Percentiles rank a stretch among this genome's conserved stretches.
Conservation (phyloP, 2,797 vertebrate species). For the Gastrophryne carolinensis region DNA sequence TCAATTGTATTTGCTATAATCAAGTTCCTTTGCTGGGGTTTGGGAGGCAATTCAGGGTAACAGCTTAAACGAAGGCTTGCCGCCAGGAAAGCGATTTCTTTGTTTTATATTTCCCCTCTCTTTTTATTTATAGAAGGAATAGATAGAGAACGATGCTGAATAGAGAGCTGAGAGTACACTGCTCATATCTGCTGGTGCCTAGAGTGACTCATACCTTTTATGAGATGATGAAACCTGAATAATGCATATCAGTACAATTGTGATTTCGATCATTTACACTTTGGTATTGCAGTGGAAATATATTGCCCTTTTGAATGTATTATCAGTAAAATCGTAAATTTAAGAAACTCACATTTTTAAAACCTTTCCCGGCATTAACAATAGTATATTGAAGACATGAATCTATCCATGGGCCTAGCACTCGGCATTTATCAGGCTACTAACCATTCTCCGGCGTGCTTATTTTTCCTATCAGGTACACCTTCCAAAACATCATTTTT, state of each 20-base stretch:
- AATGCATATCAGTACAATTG: slow-evolving; percentile 14
- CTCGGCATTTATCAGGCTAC: slow-evolving; percentile 48
- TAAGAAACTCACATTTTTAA: slow-evolving; percentile 42
- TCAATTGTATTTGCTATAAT: too few relatives aligned
- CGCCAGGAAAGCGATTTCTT: too few relatives aligned
- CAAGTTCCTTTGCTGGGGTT: too few relatives aligned
- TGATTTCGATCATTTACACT: slow-evolving; percentile 32
- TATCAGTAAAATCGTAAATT: slow-evolving; percentile 44
- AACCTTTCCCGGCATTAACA: slow-evolving; percentile 41
- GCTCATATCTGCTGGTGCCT: not conserved
- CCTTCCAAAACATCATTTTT: slow-evolving; percentile 50
- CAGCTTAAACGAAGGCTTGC: too few relatives aligned
- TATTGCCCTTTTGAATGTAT: slow-evolving; percentile 41
- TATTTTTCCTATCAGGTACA: slow-evolving; percentile 48
- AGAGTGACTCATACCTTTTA: slow-evolving; percentile 16
- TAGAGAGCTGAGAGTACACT: not conserved
- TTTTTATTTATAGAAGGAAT: not conserved
- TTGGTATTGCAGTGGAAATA: slow-evolving; percentile 29
- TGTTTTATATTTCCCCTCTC: too few relatives aligned
- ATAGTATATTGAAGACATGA: slow-evolving; percentile 39
- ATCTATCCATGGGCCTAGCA: slow-evolving; percentile 38
- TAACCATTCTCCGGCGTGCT: slow-evolving; percentile 44
- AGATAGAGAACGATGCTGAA: not conserved
- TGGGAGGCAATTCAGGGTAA: too few relatives aligned
- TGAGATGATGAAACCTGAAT: slow-evolving; percentile 29